A percentile compares a stretch with the other conserved stretches of the same genome.
phyloP scores from a whole-genome alignment of 2,797 vertebrate species.

The Trachurus trachurus region DNA sequence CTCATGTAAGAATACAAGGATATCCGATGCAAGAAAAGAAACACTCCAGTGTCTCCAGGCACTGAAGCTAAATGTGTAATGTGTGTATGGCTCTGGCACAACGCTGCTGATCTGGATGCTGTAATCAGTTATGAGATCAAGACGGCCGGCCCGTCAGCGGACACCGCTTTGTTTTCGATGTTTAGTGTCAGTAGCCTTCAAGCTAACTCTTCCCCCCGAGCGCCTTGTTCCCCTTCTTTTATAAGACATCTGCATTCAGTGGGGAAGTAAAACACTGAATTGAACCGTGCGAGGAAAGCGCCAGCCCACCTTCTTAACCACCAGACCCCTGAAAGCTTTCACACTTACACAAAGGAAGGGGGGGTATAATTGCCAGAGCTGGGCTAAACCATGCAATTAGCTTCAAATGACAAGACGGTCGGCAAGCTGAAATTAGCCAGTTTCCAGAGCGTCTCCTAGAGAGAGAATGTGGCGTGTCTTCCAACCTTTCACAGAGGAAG shows the following conservation, averaged over 20 bases:
- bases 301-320: slow-evolving; percentile 64
- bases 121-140: slow-evolving; percentile 41
- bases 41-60: not conserved
- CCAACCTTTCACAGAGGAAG: slow-evolving; percentile 64
- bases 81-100: slow-evolving; percentile 14
- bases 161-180: slow-evolving; percentile 32
- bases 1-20: slow-evolving; percentile 17
- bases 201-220: slow-evolving; percentile 31
- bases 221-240: slow-evolving; percentile 43
- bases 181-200: slow-evolving; percentile 38
- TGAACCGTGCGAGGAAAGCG: slow-evolving; percentile 31
- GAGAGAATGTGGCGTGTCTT: slow-evolving; percentile 53
- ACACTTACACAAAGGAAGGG: slow-evolving; percentile 60
- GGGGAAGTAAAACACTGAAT: slow-evolving; percentile 56
- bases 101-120: not conserved
- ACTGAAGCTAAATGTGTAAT: slow-evolving; percentile 32
- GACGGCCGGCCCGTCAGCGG: slow-evolving; percentile 30
- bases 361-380: slow-evolving; percentile 73
- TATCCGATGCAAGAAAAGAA: slow-evolving; percentile 33
- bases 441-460: slow-evolving; percentile 61
- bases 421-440: slow-evolving; percentile 70
- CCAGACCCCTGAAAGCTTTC: slow-evolving; percentile 76
- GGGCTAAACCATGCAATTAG: slow-evolving; percentile 80
- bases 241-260: slow-evolving; percentile 57
- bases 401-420: slow-evolving; percentile 78